Base-by-base conservation (phyloP, 2,888 invertebrate species). In the Lepeophtheirus nordmannii region DNA sequence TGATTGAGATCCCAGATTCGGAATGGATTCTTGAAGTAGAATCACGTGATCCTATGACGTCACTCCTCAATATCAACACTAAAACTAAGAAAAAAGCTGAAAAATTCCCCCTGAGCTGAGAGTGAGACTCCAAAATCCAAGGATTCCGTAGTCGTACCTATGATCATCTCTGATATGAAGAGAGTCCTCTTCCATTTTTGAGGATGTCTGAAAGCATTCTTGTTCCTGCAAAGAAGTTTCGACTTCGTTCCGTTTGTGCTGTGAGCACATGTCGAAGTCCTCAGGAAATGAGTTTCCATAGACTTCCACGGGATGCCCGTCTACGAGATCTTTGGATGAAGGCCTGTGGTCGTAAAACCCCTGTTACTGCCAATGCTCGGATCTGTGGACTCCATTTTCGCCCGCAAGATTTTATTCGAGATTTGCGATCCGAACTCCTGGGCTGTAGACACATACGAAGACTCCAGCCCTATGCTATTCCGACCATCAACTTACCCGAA, bases 241-340 rank as follows among this genome's bases (percentile, higher is more conserved):
- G 53, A n/a, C 53, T 46, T 46, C 53, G 53, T 17, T 46, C 53
- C 8, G 53, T 46, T 46, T 46, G 53, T 17, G 53, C 53, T 17
- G 53, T 46, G 17, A 46, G 53, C n/a, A 46, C 53, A 17, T 46
- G 53, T 8, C 53, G 17, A n/a, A 46, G 53, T 46, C 53, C 53
- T 46, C 53, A 46, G 8, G 53, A 46, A n/a, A n/a, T 46, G 17
- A 46, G 53, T 46, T 46, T 46, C 17, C 53, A 46, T 46, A 14
- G 53, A n/a, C 53, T 46, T 46, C 53, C 53, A 46, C 2, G 53
- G 53, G 53, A 46, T 5, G 2, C 53, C 5, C n/a, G n/a, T 5
- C 53, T 46, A n/a, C 53, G 53, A 46, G 53, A 46, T 46, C 53
- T 46, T 46, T 46, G 53, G 53, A 46, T 17, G 53, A 46, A 17